These are phyloP conservation scores for Diplolepis rosae DNA, from an alignment of 2,888 invertebrate species.

Conservation along the genomic window DNA sequence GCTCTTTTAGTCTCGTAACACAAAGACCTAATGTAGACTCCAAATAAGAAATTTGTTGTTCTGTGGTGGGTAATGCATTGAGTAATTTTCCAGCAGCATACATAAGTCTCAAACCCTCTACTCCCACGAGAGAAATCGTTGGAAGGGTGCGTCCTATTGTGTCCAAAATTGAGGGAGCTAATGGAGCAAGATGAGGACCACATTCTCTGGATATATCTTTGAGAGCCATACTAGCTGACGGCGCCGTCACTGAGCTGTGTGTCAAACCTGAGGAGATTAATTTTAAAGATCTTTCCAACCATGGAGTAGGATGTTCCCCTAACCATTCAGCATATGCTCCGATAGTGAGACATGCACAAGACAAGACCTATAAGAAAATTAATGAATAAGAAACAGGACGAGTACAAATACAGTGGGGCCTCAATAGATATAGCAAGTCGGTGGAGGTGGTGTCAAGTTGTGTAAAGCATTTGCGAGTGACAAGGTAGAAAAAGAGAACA, in stretches of 20 bases:
- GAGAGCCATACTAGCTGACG: constrained; percentile 89
- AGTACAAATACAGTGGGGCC: too few species aligned
- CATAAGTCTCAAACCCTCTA: constrained; percentile 84
- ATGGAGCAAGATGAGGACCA: constrained; percentile 82
- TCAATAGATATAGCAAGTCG: too few species aligned
- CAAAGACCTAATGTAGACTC: constrained; percentile 82
- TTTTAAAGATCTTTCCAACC: constrained; percentile 81
- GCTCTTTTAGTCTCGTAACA: constrained; percentile 78
- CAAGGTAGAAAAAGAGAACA: too few species aligned
- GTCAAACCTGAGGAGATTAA: constrained; percentile 80
- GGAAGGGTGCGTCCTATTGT: constrained; percentile 77
- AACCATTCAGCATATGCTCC: constrained; percentile 93
- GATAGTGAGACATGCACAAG: constrained; percentile 69
- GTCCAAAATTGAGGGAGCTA: constrained; percentile 84
- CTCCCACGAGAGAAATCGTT: constrained; percentile 78
- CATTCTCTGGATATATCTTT: constrained; percentile 92
- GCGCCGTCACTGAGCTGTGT: constrained; percentile 80
- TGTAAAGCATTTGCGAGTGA: too few species aligned
- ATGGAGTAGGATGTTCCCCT: constrained; percentile 79
- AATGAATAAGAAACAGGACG: too few species aligned
- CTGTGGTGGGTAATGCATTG: constrained; percentile 78
- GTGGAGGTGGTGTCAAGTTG: too few species aligned
- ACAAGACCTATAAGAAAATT: too few species aligned
- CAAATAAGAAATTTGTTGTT: constrained; percentile 81
- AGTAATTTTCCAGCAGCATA: constrained; percentile 84